Evolutionary conservation across 2,113 vertebrate genomes (phyloP).

Genomic region (Poecile atricapillus): DNA sequence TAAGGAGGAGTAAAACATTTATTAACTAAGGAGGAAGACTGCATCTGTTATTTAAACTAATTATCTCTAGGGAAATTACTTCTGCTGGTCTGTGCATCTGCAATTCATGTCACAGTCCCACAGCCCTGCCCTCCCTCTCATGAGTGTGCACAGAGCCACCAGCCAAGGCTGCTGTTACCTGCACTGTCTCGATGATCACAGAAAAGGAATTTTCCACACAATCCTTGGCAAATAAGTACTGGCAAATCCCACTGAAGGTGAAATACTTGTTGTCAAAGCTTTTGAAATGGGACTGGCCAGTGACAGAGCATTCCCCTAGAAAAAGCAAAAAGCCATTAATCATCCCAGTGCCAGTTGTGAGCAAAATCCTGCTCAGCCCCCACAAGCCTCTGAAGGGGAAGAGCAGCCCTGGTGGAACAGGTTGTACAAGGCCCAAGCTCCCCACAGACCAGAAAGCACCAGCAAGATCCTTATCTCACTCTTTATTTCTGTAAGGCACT

Average conservation of each 20-base stretch:
- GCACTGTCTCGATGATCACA: constrained; percentile 87
- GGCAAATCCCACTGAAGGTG: constrained; percentile 91
- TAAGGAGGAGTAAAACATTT: background rate
- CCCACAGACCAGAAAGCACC: background rate
- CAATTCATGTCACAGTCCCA: background rate
- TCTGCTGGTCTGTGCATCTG: background rate
- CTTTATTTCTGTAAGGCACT: background rate
- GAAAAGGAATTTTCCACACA: constrained; percentile 83
- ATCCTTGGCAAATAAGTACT: constrained; percentile 89
- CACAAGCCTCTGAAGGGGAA: background rate
- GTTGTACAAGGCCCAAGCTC: background rate
- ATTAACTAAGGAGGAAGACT: background rate
- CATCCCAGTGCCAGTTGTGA: fast-evolving
- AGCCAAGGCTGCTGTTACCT: constrained; percentile 74
- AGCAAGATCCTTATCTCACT: background rate
- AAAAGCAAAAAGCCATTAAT: background rate
- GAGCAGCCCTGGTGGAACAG: background rate
- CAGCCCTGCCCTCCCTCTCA: background rate
- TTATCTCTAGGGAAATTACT: constrained; percentile 33
- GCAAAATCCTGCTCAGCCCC: background rate
- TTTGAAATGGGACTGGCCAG: constrained; percentile 95
- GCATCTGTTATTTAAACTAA: constrained; percentile 39
- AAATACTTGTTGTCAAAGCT: constrained; percentile 94
- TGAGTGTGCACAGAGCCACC: fast-evolving
- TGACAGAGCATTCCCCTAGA: constrained; percentile 90